phyloP scores from a whole-genome alignment of 2,113 vertebrate genomes.

The Oenanthe melanoleuca region DNA sequence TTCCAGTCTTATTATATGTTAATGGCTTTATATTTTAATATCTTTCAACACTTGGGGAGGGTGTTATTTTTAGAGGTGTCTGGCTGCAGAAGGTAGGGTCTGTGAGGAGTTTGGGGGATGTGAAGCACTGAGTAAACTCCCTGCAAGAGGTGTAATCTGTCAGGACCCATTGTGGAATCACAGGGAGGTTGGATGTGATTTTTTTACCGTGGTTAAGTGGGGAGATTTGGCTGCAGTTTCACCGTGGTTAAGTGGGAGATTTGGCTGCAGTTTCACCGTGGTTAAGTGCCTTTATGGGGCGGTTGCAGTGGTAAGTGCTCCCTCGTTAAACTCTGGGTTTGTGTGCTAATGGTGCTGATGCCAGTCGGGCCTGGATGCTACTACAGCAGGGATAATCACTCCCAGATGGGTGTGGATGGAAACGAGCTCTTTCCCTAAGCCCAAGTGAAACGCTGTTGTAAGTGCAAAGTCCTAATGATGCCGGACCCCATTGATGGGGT shows the following conservation, averaged over 20 bases:
- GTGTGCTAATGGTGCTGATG: not conserved
- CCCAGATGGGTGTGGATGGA: constrained; percentile 33
- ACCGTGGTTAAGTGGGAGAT: not conserved
- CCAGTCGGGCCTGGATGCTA: constrained; percentile 5
- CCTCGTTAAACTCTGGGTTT: not conserved
- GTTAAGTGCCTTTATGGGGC: constrained; percentile 5
- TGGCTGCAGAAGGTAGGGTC: not conserved
- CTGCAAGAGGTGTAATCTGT: not conserved
- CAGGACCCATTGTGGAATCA: not conserved
- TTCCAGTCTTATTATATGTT: constrained; percentile 36
- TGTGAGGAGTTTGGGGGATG: not conserved
- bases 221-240: not conserved
- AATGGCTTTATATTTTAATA: constrained; percentile 46
- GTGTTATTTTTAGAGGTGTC: constrained; percentile 50
- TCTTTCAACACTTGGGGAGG: constrained; percentile 39
- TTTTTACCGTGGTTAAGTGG: not conserved
- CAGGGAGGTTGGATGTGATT: not conserved
- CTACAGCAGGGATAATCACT: constrained; percentile 6
- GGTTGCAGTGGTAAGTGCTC: not conserved
- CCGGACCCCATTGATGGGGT: not conserved
- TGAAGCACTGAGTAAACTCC: rapidly evolving
- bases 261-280: not conserved
- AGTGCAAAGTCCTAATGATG: not conserved
- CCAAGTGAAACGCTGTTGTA: not conserved
- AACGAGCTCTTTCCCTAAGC: not conserved